Percentiles rank a stretch among this genome's conserved stretches.
These are phyloP conservation scores for Chaunax sp. DNA, from an alignment of 2,797 vertebrate genomes.

Conservation along the genomic window DNA sequence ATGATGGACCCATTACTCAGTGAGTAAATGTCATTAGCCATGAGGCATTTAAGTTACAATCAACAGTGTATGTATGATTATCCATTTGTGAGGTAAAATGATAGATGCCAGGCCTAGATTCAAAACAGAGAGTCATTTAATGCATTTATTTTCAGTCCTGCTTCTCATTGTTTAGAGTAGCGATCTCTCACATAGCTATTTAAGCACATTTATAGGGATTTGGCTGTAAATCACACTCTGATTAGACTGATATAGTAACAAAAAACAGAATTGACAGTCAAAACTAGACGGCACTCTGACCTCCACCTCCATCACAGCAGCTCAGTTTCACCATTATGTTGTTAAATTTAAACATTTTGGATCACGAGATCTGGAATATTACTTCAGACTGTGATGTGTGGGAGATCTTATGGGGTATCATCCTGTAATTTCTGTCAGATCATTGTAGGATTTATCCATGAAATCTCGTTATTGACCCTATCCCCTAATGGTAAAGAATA, in stretches of 20 bases:
- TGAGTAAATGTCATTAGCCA: slow-evolving; percentile 11
- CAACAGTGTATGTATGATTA: slow-evolving; percentile 34
- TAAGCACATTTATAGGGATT: slow-evolving; percentile 1
- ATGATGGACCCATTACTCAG: slow-evolving; percentile 35
- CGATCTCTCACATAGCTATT: background rate
- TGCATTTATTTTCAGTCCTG: no score
- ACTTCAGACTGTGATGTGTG: no score
- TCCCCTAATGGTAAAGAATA: no score
- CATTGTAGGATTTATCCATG: no score
- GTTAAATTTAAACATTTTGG: no score
- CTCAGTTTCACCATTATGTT: no score
- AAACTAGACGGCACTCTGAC: no score
- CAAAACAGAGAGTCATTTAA: slow-evolving; percentile 21
- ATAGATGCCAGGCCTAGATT: slow-evolving; percentile 28
- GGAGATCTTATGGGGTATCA: no score
- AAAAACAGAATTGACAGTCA: background rate
- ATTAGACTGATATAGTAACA: background rate
- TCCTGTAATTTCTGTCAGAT: no score
- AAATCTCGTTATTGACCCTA: no score
- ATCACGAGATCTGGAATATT: no score
- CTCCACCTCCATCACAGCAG: no score
- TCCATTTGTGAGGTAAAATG: slow-evolving; percentile 21
- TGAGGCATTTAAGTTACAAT: slow-evolving; percentile 35
- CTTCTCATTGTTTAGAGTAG: background rate
- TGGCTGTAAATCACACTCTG: background rate